These are phyloP conservation scores for Drosophila athabasca DNA, from an alignment of 1,140 invertebrate genomes.

Conservation along the genomic window DNA sequence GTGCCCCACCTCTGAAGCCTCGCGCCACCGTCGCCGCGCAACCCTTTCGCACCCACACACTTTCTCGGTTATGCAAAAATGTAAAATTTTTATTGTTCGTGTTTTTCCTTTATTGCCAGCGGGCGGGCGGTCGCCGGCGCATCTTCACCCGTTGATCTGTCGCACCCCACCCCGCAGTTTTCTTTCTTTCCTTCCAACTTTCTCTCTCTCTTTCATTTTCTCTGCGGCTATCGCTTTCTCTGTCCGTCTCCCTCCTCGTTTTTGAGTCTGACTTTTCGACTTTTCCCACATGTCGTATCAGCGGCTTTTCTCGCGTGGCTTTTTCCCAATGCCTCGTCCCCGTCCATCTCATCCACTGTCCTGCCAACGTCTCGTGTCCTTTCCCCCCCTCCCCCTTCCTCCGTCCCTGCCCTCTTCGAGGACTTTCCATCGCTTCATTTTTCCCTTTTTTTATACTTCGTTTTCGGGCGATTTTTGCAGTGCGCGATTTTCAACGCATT, in stretches of 20 bases:
- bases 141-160: conserved; percentile 50
- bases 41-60: conserved; percentile 10
- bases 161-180: background rate
- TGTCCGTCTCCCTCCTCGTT: background rate
- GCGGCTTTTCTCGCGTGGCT: conserved; percentile 72
- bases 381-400: conserved; percentile 17
- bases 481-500: conserved; percentile 70
- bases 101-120: conserved; percentile 73
- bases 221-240: background rate
- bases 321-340: conserved; percentile 31
- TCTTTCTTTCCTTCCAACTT: background rate
- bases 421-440: conserved; percentile 40
- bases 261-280: conserved; percentile 60
- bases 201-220: conserved; percentile 3
- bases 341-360: background rate
- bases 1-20: background rate
- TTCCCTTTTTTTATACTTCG: conserved; percentile 24
- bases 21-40: background rate
- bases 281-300: conserved; percentile 81
- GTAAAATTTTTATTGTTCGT: conserved; percentile 81
- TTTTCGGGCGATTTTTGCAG: conserved; percentile 41
- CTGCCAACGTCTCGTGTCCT: background rate
- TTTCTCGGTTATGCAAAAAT: conserved; percentile 58
- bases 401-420: conserved; percentile 5
- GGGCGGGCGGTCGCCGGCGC: conserved; percentile 55